A percentile compares a stretch with the other conserved stretches of the same genome.
These are phyloP conservation scores for Harlomillsia oculata DNA, from an alignment of 1,140 invertebrate genomes.

Conservation along the genomic window DNA sequence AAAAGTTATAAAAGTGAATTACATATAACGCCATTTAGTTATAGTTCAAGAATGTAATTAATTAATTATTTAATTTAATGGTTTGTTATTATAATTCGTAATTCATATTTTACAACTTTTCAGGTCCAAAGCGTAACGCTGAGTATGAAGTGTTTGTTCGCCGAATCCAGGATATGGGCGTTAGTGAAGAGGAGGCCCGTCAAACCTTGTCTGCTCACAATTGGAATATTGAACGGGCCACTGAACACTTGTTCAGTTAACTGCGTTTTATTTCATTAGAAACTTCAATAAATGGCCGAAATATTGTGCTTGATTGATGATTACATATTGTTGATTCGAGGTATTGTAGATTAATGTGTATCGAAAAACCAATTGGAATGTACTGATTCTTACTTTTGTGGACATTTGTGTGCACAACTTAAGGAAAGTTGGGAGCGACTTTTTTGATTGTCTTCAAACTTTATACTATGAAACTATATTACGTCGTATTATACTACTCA, in stretches of 20 bases:
- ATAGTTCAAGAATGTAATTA: neutral
- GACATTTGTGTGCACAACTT: too few relatives aligned
- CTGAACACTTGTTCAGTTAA: conserved; percentile 80
- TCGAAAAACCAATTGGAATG: too few relatives aligned
- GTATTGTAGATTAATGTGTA: too few relatives aligned
- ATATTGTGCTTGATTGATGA: too few relatives aligned
- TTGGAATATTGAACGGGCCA: conserved; percentile 80
- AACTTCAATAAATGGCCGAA: too few relatives aligned
- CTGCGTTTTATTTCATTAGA: too few relatives aligned
- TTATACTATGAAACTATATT: too few relatives aligned
- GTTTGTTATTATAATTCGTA: neutral
- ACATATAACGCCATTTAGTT: neutral
- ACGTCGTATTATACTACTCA: too few relatives aligned
- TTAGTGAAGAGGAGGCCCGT: conserved; percentile 68
- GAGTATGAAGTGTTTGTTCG: conserved; percentile 74
- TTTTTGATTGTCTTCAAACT: too few relatives aligned
- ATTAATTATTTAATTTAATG: neutral
- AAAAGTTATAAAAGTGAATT: neutral
- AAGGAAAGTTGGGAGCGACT: too few relatives aligned
- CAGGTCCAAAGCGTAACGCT: conserved; percentile 58
- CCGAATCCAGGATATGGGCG: conserved; percentile 75
- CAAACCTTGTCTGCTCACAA: conserved; percentile 77
- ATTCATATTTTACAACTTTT: conserved; percentile 25
- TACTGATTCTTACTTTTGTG: too few relatives aligned
- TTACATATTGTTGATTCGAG: too few relatives aligned